Evolutionary conservation across 2,888 invertebrate genomes (phyloP), one percentile per base, ranked within the genome.

Genomic region (Phyto melanocephala): DNA sequence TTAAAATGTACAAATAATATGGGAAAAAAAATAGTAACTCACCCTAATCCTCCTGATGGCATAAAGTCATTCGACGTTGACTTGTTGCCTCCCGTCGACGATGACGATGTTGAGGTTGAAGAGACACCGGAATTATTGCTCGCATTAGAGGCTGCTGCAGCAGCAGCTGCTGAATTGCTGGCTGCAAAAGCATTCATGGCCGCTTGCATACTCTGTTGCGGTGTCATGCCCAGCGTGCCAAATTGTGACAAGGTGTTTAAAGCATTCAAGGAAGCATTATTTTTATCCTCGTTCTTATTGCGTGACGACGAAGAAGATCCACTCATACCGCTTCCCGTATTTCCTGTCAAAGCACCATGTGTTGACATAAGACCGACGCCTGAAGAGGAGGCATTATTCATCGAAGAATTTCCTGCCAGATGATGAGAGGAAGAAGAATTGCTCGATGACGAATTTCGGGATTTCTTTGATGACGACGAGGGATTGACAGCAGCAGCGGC

Each of bases 121-220:
- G 85, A 81, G 58, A 71, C 87, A 74, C 58, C 86, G 45, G 0
- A 85, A 83, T 54, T 82, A 47, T 82, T 82, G 20, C 17, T 85
- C 52, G 35, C 84, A 58, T 60, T 86, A 75, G 67, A 81, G 11
- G 84, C 88, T 75, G 79, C 86, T 33, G 2, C 87, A 56, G 37
- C 86, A 35, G 60, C 88, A 50, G 77, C 87, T 67, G 79, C 84
- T 28, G 28, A 88, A 37, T 90, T 88, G 67, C 90, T 91, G 2
- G 91, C 91, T 13, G 91, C 89, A 84, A 90, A 90, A 1, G 91
- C 91, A 87, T 91, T 91, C 91, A 91, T 91, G 1, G 91, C 91
- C 50, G 91, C 91, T 85, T 91, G 91, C 85, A 91, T 90, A 86
- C 91, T 91, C 79, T 91, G 91, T 81, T 90, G 90, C 3, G 91